Base-by-base conservation (phyloP, 1,140 invertebrate species). In the Micrasema longulum region DNA sequence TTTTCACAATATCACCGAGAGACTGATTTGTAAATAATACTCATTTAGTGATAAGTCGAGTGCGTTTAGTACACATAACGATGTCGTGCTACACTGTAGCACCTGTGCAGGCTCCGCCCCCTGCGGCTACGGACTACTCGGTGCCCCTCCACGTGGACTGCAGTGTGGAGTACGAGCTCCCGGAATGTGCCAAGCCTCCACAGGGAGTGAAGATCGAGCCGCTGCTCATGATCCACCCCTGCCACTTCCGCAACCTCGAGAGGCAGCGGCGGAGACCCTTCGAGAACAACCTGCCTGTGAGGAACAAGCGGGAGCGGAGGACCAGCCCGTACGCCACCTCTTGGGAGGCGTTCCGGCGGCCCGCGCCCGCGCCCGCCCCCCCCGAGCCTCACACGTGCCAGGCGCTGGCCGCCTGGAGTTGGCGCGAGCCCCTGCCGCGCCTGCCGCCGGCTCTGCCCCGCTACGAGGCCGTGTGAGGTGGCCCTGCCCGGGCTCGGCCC, bases 101-200 rank as follows among this genome's bases (percentile, higher is more conserved):
- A 77, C 73, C 77, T 77, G 35, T 41, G 35, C 35, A 41, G 10
- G 38, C 57, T 3, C 65, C 74, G n/a, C n/a, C n/a, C n/a, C n/a
- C n/a, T n/a, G n/a, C n/a, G n/a, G n/a, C 84, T 71, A 43, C 89
- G 79, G 90, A 92, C 78, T 92, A 90, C 79, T 89, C 87, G 66
- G 87, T 89, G 73, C 90, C 91, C 26, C 81, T 92, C 71, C 90
- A 91, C 80, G 91, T 92, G 41, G 91, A 92, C 77, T 92, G 91
- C 80, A 91, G 90, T 80, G 90, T 92, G 22, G 91, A 92, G 78
- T 92, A 92, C 82, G 91, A 92, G 80, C 80, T 92, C 67, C 91
- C 91, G 14, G 90, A 90, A 73, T 88, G 90, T 76, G 90, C 90
- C 1, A 91, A 91, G 77, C 90, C 91, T 36, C 90, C 91, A 36